Evolutionary conservation across 2,797 vertebrate species (phyloP).

Genomic region (Amazonetta brasiliensis): DNA sequence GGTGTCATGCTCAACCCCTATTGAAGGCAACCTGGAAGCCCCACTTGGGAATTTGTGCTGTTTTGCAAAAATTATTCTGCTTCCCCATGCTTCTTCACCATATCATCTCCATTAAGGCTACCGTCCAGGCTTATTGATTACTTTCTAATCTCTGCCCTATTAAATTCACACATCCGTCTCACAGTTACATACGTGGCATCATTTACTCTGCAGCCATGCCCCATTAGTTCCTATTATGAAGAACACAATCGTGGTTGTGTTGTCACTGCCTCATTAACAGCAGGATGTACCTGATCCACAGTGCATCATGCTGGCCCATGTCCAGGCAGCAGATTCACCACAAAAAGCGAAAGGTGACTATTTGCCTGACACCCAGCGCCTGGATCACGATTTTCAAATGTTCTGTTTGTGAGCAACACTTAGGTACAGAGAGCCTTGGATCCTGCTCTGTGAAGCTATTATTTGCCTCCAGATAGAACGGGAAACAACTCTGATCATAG

Average conservation of each 20-base stretch:
- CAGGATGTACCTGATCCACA: slow-evolving; percentile 27
- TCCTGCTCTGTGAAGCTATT: slow-evolving; percentile 67
- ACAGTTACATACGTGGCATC: slow-evolving; percentile 18
- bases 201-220: slow-evolving; percentile 14
- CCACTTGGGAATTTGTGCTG: neutral
- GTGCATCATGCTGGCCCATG: neutral
- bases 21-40: neutral
- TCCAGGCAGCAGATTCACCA: slow-evolving; percentile 1
- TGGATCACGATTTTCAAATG: slow-evolving; percentile 11
- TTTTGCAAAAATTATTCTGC: neutral
- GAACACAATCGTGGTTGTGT: slow-evolving; percentile 39
- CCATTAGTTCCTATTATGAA: slow-evolving; percentile 35
- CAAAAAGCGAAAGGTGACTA: slow-evolving; percentile 18
- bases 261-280: slow-evolving; percentile 53
- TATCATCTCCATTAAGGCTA: neutral
- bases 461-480: slow-evolving; percentile 74
- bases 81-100: neutral
- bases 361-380: slow-evolving; percentile 10
- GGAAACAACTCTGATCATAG: slow-evolving; percentile 74
- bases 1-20: neutral
- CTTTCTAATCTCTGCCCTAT: slow-evolving; percentile 36
- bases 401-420: slow-evolving; percentile 50
- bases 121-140: slow-evolving; percentile 36
- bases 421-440: slow-evolving; percentile 49
- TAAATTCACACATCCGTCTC: slow-evolving; percentile 37